A percentile compares a stretch with the other conserved stretches of the same genome.
Evolutionary conservation across 2,888 invertebrate genomes (phyloP).

Genomic region (Drosophila infuscata): DNA sequence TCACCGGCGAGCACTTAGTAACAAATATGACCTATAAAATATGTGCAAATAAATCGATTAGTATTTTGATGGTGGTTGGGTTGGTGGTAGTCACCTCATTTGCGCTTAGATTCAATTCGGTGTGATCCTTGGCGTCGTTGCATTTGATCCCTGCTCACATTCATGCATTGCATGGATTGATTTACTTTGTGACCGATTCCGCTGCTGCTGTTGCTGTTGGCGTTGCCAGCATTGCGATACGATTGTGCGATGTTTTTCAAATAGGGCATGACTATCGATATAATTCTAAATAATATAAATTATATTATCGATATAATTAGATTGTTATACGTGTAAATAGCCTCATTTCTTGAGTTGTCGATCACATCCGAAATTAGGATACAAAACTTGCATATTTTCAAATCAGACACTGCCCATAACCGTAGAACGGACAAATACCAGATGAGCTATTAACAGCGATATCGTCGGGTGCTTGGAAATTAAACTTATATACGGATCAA

Average conservation of each 20-base stretch:
- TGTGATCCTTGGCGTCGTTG: constrained; percentile 91
- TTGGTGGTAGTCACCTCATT: constrained; percentile 89
- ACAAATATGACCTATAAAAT: constrained; percentile 89
- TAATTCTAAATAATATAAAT: too few relatives aligned
- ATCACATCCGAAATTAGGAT: too few relatives aligned
- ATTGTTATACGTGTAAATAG: too few relatives aligned
- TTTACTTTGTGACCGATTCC: constrained; percentile 49
- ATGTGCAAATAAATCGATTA: not conserved
- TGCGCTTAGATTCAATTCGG: constrained; percentile 91
- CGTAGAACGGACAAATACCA: too few relatives aligned
- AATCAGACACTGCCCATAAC: too few relatives aligned
- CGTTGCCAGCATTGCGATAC: constrained; percentile 48
- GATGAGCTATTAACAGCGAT: too few relatives aligned
- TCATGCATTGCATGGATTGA: constrained; percentile 63
- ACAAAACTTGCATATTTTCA: too few relatives aligned
- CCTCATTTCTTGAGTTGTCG: too few relatives aligned
- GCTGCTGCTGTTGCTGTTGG: constrained; percentile 36
- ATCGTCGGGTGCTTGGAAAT: not conserved
- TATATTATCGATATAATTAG: too few relatives aligned
- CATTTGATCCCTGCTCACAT: constrained; percentile 83
- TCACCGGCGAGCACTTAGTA: constrained; percentile 88
- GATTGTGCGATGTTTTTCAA: too few relatives aligned
- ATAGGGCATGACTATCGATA: too few relatives aligned
- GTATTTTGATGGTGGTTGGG: not conserved
- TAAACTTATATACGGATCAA: too few relatives aligned